phyloP scores from a whole-genome alignment of 1,140 invertebrate genomes.

The Camponotus vicinus region DNA sequence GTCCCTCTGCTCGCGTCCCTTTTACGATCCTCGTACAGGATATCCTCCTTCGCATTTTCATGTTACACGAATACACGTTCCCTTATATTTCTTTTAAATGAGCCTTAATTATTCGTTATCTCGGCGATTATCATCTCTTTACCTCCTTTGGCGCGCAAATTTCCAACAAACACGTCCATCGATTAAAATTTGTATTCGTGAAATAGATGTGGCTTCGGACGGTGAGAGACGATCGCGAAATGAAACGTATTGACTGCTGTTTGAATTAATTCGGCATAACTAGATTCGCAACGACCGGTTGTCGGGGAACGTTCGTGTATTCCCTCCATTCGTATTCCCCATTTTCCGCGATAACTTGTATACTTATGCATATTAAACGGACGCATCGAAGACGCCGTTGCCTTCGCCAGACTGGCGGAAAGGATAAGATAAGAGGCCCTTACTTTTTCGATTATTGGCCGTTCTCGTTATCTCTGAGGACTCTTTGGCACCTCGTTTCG shows the following conservation, averaged over 20 bases:
- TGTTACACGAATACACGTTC: neutral
- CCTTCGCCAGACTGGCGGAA: conserved; percentile 16
- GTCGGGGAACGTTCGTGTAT: conserved; percentile 31
- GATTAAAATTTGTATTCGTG: conserved; percentile 21
- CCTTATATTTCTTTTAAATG: neutral
- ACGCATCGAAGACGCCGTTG: conserved; percentile 33
- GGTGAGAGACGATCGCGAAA: neutral
- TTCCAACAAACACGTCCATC: neutral
- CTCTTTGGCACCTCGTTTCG: conserved; percentile 64
- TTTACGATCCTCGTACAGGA: conserved; percentile 50
- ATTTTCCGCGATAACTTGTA: conserved; percentile 39
- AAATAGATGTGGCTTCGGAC: conserved; percentile 28
- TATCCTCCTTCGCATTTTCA: neutral
- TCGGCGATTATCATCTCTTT: neutral
- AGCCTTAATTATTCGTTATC: conserved; percentile 28
- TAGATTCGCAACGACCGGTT: conserved; percentile 17
- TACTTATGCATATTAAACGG: conserved; percentile 43
- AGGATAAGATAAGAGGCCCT: conserved; percentile 55
- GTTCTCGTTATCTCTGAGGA: conserved; percentile 33
- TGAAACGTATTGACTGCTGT: neutral
- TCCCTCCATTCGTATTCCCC: neutral
- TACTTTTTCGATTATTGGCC: conserved; percentile 52
- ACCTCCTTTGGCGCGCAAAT: neutral
- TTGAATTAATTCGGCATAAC: conserved; percentile 40
- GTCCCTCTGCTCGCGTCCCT: neutral